Base-by-base conservation (phyloP, 2,888 invertebrate species). In the Drosophila meridionalis region DNA sequence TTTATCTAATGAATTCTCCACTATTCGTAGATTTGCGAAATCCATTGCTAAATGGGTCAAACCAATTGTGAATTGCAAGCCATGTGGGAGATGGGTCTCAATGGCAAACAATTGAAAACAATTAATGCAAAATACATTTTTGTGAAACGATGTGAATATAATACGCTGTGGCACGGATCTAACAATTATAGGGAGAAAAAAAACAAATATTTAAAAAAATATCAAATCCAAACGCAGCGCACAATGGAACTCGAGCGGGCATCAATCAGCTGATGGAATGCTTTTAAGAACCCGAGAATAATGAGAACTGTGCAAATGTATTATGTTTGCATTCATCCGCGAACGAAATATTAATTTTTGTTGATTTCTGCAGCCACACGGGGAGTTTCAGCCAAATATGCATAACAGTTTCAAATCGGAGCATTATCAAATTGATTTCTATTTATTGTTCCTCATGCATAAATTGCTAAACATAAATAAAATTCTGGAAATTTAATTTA, bases 241-340 rank as follows among this genome's bases (percentile, higher is more conserved):
- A 67, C 47, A 66, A 76, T 66, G 60, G 40, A 36, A 59, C 26
- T 48, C 30, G 20, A 59, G 64, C 59, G 50, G 59, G 69, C 78
- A 77, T 76, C 87, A 85, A 85, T 85, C 85, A 81, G 83, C 63
- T 87, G 79, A 85, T 85, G 83, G 81, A 76, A 79, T 72, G 81
- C 85, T 85, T 84, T 85, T 74, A 83, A 57, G 76, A 78, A 77
- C 62, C 82, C 73, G 80, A 76, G 52, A 80, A 80, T 82, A 87
- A 83, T 71, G 63, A 69, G 30, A 62, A 50, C 42, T 45, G 40
- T 42, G 43, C 50, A 34, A 40, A 40, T 40, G 56, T 12, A 32
- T 56, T 71, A n/a, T 48, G 42, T 52, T 60, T 73, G n/a, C 58
- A 36, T 30, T 28, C 26, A 47, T 38, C 45, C 11, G 30, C 11